These are phyloP conservation scores for Euplexia lucipara DNA, from an alignment of 2,888 invertebrate species.

Conservation along the genomic window DNA sequence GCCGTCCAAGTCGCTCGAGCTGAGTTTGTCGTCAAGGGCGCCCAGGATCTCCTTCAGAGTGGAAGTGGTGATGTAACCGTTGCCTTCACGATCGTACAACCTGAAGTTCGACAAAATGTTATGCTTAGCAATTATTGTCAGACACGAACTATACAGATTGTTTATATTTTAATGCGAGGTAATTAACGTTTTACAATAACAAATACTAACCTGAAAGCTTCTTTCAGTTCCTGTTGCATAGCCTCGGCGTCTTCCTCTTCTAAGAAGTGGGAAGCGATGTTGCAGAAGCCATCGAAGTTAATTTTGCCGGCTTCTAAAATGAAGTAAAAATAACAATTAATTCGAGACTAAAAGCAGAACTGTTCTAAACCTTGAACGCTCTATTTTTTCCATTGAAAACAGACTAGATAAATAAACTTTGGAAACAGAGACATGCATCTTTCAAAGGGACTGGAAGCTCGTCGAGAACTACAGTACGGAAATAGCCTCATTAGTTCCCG, in stretches of 20 bases:
- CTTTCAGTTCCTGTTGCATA: slow-evolving; percentile 98
- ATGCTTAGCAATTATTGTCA: background rate
- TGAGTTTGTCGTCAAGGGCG: slow-evolving; percentile 98
- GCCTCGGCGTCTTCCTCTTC: slow-evolving; percentile 99
- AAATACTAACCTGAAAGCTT: slow-evolving; percentile 95
- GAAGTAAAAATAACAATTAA: slow-evolving; percentile 58
- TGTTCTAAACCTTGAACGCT: slow-evolving; percentile 45
- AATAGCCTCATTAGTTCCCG: slow-evolving; percentile 84
- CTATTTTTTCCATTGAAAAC: slow-evolving; percentile 65
- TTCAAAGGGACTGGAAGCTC: slow-evolving; percentile 68
- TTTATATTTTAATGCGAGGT: background rate
- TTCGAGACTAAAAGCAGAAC: slow-evolving; percentile 49
- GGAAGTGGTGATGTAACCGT: slow-evolving; percentile 97
- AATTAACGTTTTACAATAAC: background rate
- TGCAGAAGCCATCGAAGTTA: slow-evolving; percentile 98
- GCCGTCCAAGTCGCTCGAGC: slow-evolving; percentile 97
- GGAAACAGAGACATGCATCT: slow-evolving; percentile 68
- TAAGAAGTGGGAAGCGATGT: slow-evolving; percentile 97
- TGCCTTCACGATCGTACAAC: slow-evolving; percentile 98
- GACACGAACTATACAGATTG: background rate
- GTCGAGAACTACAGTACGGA: slow-evolving; percentile 70
- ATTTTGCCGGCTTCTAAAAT: slow-evolving; percentile 95
- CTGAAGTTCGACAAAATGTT: slow-evolving; percentile 74
- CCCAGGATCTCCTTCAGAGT: slow-evolving; percentile 98
- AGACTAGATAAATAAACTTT: slow-evolving; percentile 68